phyloP scores from a whole-genome alignment of 2,113 vertebrate genomes.

The Psophia crepitans region DNA sequence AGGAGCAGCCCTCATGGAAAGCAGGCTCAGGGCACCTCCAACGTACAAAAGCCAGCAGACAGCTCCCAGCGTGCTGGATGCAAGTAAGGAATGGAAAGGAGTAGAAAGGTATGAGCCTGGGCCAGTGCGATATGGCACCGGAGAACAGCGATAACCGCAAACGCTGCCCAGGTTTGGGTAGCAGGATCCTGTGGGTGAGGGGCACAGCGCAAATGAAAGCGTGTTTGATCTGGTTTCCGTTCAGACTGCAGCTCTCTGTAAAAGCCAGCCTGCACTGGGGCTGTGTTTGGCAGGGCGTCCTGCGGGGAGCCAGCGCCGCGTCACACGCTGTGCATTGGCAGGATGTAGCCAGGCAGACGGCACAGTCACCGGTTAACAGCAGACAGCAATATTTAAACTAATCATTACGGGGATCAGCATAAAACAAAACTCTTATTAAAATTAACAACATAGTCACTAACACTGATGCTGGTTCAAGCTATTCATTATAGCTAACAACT shows the following conservation, averaged over 20 bases:
- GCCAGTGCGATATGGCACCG: rapidly evolving
- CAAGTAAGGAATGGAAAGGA: not conserved
- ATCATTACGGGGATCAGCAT: not conserved
- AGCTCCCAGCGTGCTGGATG: not conserved
- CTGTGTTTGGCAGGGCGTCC: not conserved
- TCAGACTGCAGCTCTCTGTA: not conserved
- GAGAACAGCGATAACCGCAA: not conserved
- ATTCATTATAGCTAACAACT: not conserved
- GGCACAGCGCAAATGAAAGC: not conserved
- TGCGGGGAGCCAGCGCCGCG: rapidly evolving
- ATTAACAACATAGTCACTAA: not conserved
- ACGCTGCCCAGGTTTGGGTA: not conserved
- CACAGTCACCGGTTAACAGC: not conserved
- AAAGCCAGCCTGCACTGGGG: not conserved
- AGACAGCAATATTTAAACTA: conserved; percentile 21
- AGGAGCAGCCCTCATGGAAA: not conserved
- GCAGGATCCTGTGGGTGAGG: not conserved
- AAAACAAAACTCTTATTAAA: conserved; percentile 31
- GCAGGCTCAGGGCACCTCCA: not conserved
- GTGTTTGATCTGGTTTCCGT: not conserved
- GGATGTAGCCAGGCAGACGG: not conserved
- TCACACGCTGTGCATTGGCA: not conserved
- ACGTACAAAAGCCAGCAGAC: not conserved
- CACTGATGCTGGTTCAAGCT: not conserved
- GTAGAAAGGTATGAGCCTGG: not conserved